Base-by-base conservation (phyloP, 2,113 vertebrate genomes). In the Canis aureus region DNA sequence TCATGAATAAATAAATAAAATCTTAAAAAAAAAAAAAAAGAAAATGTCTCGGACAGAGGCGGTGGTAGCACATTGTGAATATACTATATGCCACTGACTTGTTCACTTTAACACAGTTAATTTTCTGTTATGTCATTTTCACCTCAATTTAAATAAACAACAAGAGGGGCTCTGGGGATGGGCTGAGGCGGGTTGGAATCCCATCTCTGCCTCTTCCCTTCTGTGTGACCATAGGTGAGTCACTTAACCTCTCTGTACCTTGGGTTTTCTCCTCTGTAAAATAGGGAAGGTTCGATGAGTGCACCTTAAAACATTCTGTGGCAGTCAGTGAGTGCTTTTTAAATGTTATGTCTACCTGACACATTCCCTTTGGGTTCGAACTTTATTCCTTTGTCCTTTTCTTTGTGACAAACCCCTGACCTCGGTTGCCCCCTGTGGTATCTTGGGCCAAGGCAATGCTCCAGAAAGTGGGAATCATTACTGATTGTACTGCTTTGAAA, bases 381-480 rank as follows among this genome's bases (percentile, higher is more conserved):
- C 51, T 62, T 80, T 67, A 51, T 71, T 43, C 86, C 38, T 93
- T 17, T 95, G 95, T 25, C 93, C 93, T 95, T 91, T 96, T 73
- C 32, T 64, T 53, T 0, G 0, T 35, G 66, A 83, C 66, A 64
- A 29, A 67, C 60, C 86, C 78, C 11, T 35, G 95, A 49, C 89
- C 93, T 53, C 5, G 6, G 67, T 15, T 38, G 55, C 83, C 51
- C 66, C 2, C 10, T 19, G 53, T 69, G n/a, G 11, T 51, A 43
- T 62, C 59, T 13, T 0, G 7, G 95, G 84, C 29, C 69, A n/a
- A 69, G 78, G 3, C 57, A 17, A 25, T 0, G 0, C 3, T 64
- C 55, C 22, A 11, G 89, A 57, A 89, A 83, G 59, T 80, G 19
- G 43, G 51, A 69, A 74, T 78, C 87, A 20, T 8, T 4, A 38